phyloP scores from a whole-genome alignment of 2,888 invertebrate species.

The Axea sp. region DNA sequence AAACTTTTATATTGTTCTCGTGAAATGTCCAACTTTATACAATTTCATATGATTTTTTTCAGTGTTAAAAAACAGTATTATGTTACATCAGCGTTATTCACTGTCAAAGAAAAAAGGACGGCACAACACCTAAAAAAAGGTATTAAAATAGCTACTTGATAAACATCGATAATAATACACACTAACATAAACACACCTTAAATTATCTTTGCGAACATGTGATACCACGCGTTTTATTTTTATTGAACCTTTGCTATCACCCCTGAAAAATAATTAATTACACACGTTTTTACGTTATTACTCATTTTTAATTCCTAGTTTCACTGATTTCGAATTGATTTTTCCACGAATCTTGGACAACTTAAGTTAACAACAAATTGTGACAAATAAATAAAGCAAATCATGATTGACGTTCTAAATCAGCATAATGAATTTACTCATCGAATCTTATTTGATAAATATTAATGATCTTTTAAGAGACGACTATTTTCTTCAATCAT shows the following conservation, averaged over 20 bases:
- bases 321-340: constrained; percentile 58
- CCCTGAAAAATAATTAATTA: constrained; percentile 60
- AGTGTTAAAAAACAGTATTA: not conserved
- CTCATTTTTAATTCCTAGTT: not conserved
- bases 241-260: constrained; percentile 59
- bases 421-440: no score
- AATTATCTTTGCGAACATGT: constrained; percentile 56
- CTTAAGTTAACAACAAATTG: no score
- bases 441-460: no score
- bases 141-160: constrained; percentile 35
- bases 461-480: no score
- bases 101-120: not conserved
- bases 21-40: no score
- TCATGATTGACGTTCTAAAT: no score
- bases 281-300: constrained; percentile 44
- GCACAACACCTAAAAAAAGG: constrained; percentile 18
- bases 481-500: no score
- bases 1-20: no score
- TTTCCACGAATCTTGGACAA: no score
- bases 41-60: not conserved
- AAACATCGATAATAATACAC: constrained; percentile 42
- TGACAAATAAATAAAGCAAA: no score
- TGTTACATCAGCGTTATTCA: not conserved
- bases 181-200: constrained; percentile 55
- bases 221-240: constrained; percentile 58